Evolutionary conservation across 2,797 vertebrate species (phyloP), one percentile per base, ranked within the genome.

Genomic region (Sebastes taczanowskii): DNA sequence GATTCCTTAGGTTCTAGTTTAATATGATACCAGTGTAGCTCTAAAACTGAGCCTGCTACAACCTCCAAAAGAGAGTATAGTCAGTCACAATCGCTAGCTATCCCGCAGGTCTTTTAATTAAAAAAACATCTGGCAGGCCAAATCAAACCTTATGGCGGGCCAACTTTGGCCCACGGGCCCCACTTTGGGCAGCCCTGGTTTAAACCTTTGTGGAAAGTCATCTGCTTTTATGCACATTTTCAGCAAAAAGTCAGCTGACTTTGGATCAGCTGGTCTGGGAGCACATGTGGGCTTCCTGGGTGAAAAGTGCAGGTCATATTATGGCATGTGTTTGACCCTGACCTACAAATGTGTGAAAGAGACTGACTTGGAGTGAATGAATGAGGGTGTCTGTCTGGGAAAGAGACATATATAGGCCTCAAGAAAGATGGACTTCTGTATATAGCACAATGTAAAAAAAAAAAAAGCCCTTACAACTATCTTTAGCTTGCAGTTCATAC

Each of bases 231-330:
- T 27, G 27, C 27, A 27, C 27, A 27, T 27, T 27, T 27, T 27
- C 4, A 18, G 30, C 11, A 14, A 18, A 60, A 63, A 56, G 27
- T 76, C 49, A 63, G 49, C 68, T 81, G 79, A 81, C 55, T 49
- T 53, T 58, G 14, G 46, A 80, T 76, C 70, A 80, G 77, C 78
- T 86, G 77, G 23, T n/a, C 27, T 61, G 62, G 23, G 42, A 34
- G 62, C 16, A 58, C 71, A 53, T 61, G 71, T 16, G 38, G 77
- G 25, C 20, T 78, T 20, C 68, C 7, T 35, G 53, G 61, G 16
- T 69, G 38, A 52, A 72, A 77, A 55, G 30, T 20, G 23, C 66
- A 65, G 34, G 59, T 78, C 25, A 13, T 38, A 2, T 25, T 27
- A 18, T 53, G 11, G 14, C 49, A 9, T 64, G 52, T 20, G 35